These are phyloP conservation scores for Carterocephalus palaemon DNA, from an alignment of 2,888 invertebrate species.

Conservation along the genomic window DNA sequence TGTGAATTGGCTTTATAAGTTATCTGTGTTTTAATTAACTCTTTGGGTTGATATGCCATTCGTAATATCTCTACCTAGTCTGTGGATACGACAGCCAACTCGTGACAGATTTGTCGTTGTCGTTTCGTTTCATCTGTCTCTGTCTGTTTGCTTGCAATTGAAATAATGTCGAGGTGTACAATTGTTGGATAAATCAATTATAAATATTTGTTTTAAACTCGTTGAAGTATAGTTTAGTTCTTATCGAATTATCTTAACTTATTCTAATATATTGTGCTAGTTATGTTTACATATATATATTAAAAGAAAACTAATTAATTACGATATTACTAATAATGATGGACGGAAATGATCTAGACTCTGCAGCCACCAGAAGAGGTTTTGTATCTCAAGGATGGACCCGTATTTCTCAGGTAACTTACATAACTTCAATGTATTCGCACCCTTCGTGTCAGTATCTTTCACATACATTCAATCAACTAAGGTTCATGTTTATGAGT, in stretches of 20 bases:
- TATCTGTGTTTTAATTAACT: no score
- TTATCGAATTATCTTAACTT: conserved; percentile 11
- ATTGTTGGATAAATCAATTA: conserved; percentile 27
- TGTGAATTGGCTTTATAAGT: no score
- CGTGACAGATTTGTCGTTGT: no score
- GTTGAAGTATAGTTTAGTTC: conserved; percentile 25
- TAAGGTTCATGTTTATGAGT: no score
- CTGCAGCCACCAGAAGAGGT: conserved; percentile 79
- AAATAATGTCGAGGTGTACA: conserved; percentile 29
- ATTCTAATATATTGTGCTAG: conserved; percentile 13
- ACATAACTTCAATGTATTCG: neutral
- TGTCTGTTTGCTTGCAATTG: no score
- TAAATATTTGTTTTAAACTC: conserved; percentile 24
- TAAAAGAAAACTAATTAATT: neutral
- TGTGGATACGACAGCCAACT: no score
- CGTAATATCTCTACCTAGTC: no score
- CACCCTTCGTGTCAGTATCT: no score
- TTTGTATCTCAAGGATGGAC: conserved; percentile 83
- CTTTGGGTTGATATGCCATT: no score
- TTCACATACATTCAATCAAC: no score
- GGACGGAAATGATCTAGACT: conserved; percentile 84
- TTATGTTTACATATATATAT: conserved; percentile 3
- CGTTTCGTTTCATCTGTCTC: no score
- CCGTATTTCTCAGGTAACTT: conserved; percentile 82
- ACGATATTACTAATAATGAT: conserved; percentile 64